A percentile compares a stretch with the other conserved stretches of the same genome.
phyloP scores from a whole-genome alignment of 2,113 vertebrate genomes.

The Austrofundulus limnaeus region DNA sequence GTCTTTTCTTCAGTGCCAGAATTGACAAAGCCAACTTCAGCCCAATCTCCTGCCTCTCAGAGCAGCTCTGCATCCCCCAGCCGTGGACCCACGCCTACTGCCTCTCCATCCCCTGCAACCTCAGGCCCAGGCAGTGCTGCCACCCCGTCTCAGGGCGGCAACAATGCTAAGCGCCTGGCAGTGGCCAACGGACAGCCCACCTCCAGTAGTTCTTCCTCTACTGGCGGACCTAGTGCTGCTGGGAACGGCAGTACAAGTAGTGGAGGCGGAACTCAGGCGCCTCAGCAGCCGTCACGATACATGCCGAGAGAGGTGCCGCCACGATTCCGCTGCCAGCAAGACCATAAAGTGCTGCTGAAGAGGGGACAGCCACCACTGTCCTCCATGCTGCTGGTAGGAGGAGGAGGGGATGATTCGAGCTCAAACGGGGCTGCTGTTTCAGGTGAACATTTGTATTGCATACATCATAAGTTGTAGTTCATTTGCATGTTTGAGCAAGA shows the following conservation, averaged over 20 bases:
- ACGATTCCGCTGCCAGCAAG: constrained; percentile 99
- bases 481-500: neutral
- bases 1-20: constrained; percentile 88
- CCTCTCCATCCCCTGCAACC: constrained; percentile 81
- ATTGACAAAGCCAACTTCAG: constrained; percentile 95
- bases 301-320: constrained; percentile 99
- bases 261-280: constrained; percentile 83
- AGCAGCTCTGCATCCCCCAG: constrained; percentile 94
- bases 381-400: constrained; percentile 94
- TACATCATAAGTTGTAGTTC: neutral
- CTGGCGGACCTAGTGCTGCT: constrained; percentile 60
- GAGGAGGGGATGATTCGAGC: constrained; percentile 76
- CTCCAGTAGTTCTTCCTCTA: constrained; percentile 77
- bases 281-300: constrained; percentile 90
- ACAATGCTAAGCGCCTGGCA: constrained; percentile 99
- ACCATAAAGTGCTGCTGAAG: constrained; percentile 99
- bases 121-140: constrained; percentile 93
- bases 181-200: constrained; percentile 99
- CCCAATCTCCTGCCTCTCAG: constrained; percentile 83
- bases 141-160: constrained; percentile 96
- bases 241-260: constrained; percentile 67
- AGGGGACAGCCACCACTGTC: constrained; percentile 99
- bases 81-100: constrained; percentile 97
- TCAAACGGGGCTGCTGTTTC: constrained; percentile 90
- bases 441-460: constrained; percentile 56